phyloP scores from a whole-genome alignment of 92 coral and sea anemone species.

The Desmophyllum pertusum region DNA sequence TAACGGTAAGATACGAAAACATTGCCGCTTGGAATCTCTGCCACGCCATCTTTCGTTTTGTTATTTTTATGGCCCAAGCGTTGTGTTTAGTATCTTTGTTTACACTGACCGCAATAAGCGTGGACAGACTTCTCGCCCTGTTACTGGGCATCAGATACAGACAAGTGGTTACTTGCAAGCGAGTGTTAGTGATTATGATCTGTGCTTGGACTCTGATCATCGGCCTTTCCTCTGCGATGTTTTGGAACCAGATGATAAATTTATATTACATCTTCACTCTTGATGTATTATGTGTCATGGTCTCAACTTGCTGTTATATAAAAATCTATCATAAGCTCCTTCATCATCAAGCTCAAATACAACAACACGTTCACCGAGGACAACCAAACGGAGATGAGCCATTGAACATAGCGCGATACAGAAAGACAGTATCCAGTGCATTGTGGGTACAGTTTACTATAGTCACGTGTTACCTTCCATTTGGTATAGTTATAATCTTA shows the following conservation, averaged over 20 bases:
- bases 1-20: background rate
- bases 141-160: conserved; percentile 5
- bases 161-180: background rate
- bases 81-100: background rate
- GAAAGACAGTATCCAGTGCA: conserved; percentile 23
- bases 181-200: background rate
- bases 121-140: conserved; percentile 13
- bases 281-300: background rate
- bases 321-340: background rate
- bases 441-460: conserved; percentile 6
- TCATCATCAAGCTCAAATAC: conserved; percentile 11
- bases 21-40: background rate
- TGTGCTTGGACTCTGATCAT: background rate
- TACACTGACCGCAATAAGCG: background rate
- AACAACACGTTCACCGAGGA: conserved; percentile 2
- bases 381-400: conserved; percentile 8
- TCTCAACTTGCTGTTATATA: conserved; percentile 1
- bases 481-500: background rate
- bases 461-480: background rate
- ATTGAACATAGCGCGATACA: conserved; percentile 17
- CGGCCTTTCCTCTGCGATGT: background rate
- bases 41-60: background rate
- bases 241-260: too few relatives aligned
- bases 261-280: too few relatives aligned
- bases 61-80: too few relatives aligned